phyloP scores from a whole-genome alignment of 2,113 vertebrate genomes.

The Sceloporus undulatus region DNA sequence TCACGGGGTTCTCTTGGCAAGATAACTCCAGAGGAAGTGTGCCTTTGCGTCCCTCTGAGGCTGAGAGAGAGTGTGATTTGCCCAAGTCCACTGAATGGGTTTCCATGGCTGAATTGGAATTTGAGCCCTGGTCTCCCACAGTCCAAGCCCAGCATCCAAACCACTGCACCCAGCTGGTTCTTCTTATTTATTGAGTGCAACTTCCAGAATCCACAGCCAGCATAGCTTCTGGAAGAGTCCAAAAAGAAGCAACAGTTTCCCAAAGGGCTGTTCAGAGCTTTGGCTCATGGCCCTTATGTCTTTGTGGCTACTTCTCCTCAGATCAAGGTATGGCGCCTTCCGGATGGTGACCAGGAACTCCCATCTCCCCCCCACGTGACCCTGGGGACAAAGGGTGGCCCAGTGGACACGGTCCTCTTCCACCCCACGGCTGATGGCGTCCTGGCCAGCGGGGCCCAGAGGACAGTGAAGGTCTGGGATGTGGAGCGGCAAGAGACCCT shows the following conservation, averaged over 20 bases:
- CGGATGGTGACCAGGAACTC: slow-evolving; percentile 65
- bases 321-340: slow-evolving; percentile 93
- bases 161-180: not conserved
- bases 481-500: slow-evolving; percentile 76
- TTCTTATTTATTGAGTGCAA: not conserved
- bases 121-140: not conserved
- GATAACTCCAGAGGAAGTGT: too few species aligned
- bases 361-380: slow-evolving; percentile 72
- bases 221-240: too few species aligned
- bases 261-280: too few species aligned
- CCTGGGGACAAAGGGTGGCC: slow-evolving; percentile 72
- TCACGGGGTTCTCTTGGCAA: too few species aligned
- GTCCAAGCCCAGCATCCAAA: not conserved
- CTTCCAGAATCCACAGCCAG: not conserved
- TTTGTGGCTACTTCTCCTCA: slow-evolving; percentile 54
- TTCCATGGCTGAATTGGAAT: too few species aligned
- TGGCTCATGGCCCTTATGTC: not conserved
- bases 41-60: too few species aligned
- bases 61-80: too few species aligned
- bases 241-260: not conserved
- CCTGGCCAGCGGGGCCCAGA: slow-evolving; percentile 78
- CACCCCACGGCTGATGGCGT: slow-evolving; percentile 86
- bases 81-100: too few species aligned
- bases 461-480: slow-evolving; percentile 85
- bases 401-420: slow-evolving; percentile 84